Conservation (phyloP, 2,888 invertebrate species). For the Drosophila leonis region DNA sequence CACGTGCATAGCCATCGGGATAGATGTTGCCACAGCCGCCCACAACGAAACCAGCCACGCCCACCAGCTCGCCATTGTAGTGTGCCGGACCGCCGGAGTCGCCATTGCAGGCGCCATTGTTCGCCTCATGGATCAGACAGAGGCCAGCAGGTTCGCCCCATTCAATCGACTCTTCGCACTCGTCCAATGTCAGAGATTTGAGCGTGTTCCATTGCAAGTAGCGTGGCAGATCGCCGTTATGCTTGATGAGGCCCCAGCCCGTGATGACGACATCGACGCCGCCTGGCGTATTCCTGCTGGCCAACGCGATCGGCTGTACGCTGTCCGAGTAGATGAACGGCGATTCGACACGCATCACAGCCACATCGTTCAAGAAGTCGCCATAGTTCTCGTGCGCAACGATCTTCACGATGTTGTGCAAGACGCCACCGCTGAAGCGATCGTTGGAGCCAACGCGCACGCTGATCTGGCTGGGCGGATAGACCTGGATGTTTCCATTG, state of each 20-base stretch:
- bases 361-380: constrained; percentile 73
- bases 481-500: not conserved
- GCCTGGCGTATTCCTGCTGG: constrained; percentile 58
- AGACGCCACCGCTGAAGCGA: constrained; percentile 75
- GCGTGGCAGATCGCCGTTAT: constrained; percentile 67
- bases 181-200: constrained; percentile 37
- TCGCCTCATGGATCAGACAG: constrained; percentile 63
- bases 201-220: constrained; percentile 75
- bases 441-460: constrained; percentile 75
- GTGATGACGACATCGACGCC: constrained; percentile 70
- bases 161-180: constrained; percentile 22
- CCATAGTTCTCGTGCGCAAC: constrained; percentile 71
- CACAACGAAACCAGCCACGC: constrained; percentile 77
- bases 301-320: constrained; percentile 74
- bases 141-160: constrained; percentile 27
- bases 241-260: constrained; percentile 77
- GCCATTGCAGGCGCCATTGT: constrained; percentile 80
- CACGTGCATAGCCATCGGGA: constrained; percentile 82
- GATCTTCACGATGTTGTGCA: constrained; percentile 55
- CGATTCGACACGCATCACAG: constrained; percentile 61
- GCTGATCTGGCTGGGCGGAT: constrained; percentile 21
- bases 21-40: constrained; percentile 66
- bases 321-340: constrained; percentile 66
- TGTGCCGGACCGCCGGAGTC: constrained; percentile 82
- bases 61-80: constrained; percentile 72